Evolutionary conservation across 2,113 vertebrate species (phyloP).

Genomic region (Butorides virescens): DNA sequence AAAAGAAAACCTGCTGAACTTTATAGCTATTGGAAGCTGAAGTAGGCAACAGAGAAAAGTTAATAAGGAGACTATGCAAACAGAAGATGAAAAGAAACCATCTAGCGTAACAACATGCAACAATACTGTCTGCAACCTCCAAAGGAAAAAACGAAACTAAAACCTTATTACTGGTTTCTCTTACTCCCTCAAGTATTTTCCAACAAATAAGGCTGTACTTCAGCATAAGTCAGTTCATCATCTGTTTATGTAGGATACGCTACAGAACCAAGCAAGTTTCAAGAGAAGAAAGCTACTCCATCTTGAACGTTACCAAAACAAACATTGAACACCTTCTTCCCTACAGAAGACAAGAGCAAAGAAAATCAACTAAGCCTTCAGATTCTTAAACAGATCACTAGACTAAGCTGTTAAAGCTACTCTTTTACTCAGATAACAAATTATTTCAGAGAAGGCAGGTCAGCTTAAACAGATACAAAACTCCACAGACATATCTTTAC

Average conservation of each 20-base stretch:
- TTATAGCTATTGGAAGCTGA: background rate
- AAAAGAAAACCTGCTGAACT: background rate
- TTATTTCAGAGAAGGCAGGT: background rate
- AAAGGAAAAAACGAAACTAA: background rate
- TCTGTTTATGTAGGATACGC: background rate
- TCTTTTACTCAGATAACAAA: background rate
- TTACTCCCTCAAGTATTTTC: background rate
- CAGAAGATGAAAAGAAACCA: background rate
- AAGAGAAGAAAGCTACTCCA: background rate
- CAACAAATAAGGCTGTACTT: background rate
- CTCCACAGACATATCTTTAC: background rate
- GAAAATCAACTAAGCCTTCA: background rate
- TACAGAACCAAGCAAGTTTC: background rate
- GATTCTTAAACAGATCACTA: background rate
- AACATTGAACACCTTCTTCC: background rate
- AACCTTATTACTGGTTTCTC: background rate
- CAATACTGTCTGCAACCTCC: background rate
- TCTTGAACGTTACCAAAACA: background rate
- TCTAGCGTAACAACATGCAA: background rate
- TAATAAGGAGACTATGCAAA: background rate
- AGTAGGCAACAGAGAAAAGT: background rate
- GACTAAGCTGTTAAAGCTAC: background rate
- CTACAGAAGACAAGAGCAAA: background rate
- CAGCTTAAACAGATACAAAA: background rate
- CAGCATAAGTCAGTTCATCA: background rate